Conservation (phyloP, 2,888 invertebrate genomes). For the Epinotia ramella region DNA sequence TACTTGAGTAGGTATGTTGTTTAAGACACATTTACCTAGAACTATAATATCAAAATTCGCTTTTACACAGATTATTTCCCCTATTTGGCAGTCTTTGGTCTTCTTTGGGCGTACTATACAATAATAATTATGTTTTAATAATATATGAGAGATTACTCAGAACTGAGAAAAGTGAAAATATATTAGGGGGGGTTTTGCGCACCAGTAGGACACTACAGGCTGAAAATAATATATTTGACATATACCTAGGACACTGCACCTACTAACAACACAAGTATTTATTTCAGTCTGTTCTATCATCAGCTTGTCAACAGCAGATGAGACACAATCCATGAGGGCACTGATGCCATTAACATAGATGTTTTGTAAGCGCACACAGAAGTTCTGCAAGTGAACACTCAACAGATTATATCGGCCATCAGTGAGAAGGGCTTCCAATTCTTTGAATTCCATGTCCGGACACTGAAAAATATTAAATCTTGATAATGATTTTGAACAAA, state of each 20-base stretch:
- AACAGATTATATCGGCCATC: conserved; percentile 86
- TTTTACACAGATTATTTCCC: too few relatives aligned
- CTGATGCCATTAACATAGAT: conserved; percentile 87
- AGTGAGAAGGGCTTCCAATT: conserved; percentile 87
- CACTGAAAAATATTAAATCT: conserved; percentile 78
- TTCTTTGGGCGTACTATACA: too few relatives aligned
- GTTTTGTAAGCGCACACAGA: conserved; percentile 85
- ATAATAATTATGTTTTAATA: too few relatives aligned
- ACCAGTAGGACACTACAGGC: neutral
- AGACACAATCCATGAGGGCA: conserved; percentile 87
- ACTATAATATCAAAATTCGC: too few relatives aligned
- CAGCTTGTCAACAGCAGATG: conserved; percentile 85
- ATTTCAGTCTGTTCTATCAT: conserved; percentile 83
- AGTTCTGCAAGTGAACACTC: conserved; percentile 84
- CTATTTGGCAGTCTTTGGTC: too few relatives aligned
- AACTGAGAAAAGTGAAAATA: neutral
- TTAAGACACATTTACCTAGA: too few relatives aligned
- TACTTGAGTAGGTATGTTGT: too few relatives aligned
- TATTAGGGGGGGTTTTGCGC: neutral
- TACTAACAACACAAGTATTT: conserved; percentile 83
- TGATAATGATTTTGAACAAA: neutral
- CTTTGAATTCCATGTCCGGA: conserved; percentile 90
- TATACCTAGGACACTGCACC: conserved; percentile 88
- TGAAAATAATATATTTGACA: neutral
- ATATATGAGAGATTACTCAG: neutral